These are phyloP conservation scores for Rhorus exstirpatorius DNA, from an alignment of 2,888 invertebrate genomes.

Conservation along the genomic window DNA sequence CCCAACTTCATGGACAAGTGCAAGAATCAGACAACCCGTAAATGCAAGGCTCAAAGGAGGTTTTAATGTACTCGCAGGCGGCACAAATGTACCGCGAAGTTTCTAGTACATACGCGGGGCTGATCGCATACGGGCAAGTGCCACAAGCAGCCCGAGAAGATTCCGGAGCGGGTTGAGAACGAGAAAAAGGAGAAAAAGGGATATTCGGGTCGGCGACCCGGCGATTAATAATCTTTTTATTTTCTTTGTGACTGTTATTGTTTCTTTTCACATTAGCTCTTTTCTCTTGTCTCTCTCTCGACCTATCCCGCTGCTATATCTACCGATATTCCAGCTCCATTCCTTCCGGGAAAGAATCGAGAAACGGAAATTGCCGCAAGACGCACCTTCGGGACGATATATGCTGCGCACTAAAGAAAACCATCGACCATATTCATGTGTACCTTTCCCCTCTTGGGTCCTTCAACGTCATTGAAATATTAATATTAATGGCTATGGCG, in stretches of 20 bases:
- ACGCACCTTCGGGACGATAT: conserved; percentile 72
- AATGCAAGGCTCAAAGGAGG: conserved; percentile 74
- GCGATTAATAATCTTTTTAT: conserved; percentile 79
- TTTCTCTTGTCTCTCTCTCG: conserved; percentile 2
- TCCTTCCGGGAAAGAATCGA: conserved; percentile 73
- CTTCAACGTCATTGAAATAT: conserved; percentile 27
- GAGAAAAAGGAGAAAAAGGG: conserved; percentile 53
- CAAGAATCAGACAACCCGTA: conserved; percentile 75
- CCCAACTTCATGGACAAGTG: background rate
- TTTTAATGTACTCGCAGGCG: conserved; percentile 72
- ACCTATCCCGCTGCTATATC: background rate
- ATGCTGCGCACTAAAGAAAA: conserved; percentile 36
- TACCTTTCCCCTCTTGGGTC: background rate
- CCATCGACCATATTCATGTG: conserved; percentile 30
- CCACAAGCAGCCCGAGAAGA: conserved; percentile 22
- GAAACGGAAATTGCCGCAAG: conserved; percentile 72
- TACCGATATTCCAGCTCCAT: conserved; percentile 29
- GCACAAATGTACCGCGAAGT: conserved; percentile 58
- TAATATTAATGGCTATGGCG: conserved; percentile 60
- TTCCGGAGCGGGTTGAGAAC: conserved; percentile 47
- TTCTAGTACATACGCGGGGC: conserved; percentile 47
- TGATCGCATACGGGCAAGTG: conserved; percentile 43
- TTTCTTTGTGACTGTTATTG: conserved; percentile 4
- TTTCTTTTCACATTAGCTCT: conserved; percentile 13
- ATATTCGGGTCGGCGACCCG: conserved; percentile 73